Evolutionary conservation across 2,113 vertebrate genomes (phyloP).

Genomic region (Xiphophorus hellerii): DNA sequence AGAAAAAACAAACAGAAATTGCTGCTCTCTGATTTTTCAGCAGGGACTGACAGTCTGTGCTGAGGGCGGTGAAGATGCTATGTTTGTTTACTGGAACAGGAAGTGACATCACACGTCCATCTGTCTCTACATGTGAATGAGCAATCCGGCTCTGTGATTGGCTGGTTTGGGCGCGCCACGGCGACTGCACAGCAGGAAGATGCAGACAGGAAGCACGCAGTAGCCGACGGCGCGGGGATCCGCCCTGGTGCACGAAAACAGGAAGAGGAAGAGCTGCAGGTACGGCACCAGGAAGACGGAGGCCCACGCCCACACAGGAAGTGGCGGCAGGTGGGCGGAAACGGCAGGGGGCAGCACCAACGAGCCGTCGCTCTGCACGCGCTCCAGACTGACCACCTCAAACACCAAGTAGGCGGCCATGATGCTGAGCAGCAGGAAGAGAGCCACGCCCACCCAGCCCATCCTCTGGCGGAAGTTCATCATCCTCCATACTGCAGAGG

Average conservation of each 20-base stretch:
- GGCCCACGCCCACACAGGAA: constrained; percentile 94
- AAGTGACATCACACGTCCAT: constrained; percentile 37
- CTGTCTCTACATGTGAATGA: constrained; percentile 87
- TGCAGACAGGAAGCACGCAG: constrained; percentile 94
- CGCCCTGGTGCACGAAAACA: constrained; percentile 96
- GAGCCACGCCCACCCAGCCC: constrained; percentile 93
- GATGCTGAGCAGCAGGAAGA: constrained; percentile 89
- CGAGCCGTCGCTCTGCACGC: constrained; percentile 78
- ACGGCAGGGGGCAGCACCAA: constrained; percentile 49
- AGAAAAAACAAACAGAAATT: constrained; percentile 15
- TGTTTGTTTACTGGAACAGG: constrained; percentile 38
- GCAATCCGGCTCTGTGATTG: constrained; percentile 87
- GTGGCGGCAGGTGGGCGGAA: constrained; percentile 79
- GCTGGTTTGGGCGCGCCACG: constrained; percentile 89
- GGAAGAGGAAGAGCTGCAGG: constrained; percentile 96
- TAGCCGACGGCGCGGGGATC: constrained; percentile 94
- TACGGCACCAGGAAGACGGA: constrained; percentile 92
- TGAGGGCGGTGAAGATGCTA: not conserved
- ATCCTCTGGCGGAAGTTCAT: constrained; percentile 99
- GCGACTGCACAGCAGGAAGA: constrained; percentile 92
- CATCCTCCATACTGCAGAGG: constrained; percentile 93
- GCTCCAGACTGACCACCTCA: constrained; percentile 92
- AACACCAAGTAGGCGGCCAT: constrained; percentile 91
- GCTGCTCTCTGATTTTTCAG: constrained; percentile 3
- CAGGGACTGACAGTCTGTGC: not conserved